A percentile compares a stretch with the other conserved stretches of the same genome.
phyloP scores from a whole-genome alignment of 2,888 invertebrate species.

The Noctua janthe region DNA sequence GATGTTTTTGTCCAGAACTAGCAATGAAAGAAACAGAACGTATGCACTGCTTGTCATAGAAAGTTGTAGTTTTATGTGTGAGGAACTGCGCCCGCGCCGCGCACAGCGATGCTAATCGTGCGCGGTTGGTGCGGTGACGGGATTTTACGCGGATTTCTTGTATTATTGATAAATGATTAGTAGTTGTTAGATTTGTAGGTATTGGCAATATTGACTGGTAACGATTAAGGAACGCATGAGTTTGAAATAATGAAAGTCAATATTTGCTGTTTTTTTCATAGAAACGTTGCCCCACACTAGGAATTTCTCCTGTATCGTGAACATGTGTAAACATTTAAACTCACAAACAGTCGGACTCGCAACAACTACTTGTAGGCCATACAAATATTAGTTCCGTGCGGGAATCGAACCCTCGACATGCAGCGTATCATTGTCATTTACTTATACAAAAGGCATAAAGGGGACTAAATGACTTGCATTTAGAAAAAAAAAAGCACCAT shows the following conservation, averaged over 20 bases:
- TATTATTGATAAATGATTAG: slow-evolving; percentile 20
- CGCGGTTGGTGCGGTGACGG: slow-evolving; percentile 8
- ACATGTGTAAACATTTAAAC: too few species aligned
- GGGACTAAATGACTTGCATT: background rate
- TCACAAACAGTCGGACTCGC: too few species aligned
- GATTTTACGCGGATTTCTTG: slow-evolving; percentile 57
- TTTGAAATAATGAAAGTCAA: background rate
- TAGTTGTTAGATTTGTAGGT: slow-evolving; percentile 10
- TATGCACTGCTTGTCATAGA: slow-evolving; percentile 51
- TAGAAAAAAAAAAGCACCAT: background rate
- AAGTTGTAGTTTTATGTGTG: slow-evolving; percentile 52
- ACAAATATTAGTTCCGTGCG: too few species aligned
- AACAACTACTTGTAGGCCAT: too few species aligned
- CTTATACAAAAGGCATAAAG: background rate
- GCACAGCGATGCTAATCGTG: slow-evolving; percentile 37
- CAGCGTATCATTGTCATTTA: background rate
- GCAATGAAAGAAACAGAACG: slow-evolving; percentile 41
- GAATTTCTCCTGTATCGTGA: too few species aligned
- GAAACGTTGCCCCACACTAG: too few species aligned
- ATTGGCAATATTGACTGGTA: slow-evolving; percentile 6
- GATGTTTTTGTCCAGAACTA: slow-evolving; percentile 30
- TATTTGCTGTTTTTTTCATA: background rate
- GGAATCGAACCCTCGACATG: too few species aligned
- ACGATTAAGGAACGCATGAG: background rate
- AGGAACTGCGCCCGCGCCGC: slow-evolving; percentile 30